These are phyloP conservation scores for Eucera pruinosa DNA, from an alignment of 2,888 invertebrate genomes.

Conservation along the genomic window DNA sequence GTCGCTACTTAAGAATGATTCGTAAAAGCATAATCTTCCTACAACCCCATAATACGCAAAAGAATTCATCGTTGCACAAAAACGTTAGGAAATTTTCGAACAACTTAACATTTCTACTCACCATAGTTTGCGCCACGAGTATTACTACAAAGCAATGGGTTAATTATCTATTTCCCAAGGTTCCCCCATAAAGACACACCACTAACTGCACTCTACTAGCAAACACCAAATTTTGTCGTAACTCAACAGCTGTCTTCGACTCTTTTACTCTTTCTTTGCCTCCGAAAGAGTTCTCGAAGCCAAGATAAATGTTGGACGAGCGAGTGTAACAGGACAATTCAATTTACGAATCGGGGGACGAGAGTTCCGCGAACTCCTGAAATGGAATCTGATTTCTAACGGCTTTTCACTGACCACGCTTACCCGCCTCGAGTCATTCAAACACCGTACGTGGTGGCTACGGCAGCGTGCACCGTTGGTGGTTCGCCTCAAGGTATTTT, in stretches of 20 bases:
- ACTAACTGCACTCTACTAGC: too few species aligned
- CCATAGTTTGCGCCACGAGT: too few species aligned
- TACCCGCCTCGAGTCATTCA: slow-evolving; percentile 59
- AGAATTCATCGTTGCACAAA: too few species aligned
- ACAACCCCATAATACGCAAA: too few species aligned
- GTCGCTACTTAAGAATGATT: too few species aligned
- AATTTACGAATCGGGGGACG: slow-evolving; percentile 27
- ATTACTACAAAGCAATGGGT: too few species aligned
- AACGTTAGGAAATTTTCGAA: too few species aligned
- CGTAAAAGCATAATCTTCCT: too few species aligned
- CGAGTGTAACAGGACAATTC: slow-evolving; percentile 33
- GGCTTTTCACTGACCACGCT: slow-evolving; percentile 72
- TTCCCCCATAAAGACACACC: too few species aligned
- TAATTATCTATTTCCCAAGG: too few species aligned
- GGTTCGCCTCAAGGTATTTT: slow-evolving; percentile 54
- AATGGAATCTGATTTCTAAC: slow-evolving; percentile 80
- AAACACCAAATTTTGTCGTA: neutral
- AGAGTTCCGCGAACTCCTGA: slow-evolving; percentile 62
- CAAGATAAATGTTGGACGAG: neutral
- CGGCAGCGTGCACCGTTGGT: slow-evolving; percentile 36
- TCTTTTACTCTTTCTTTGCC: neutral
- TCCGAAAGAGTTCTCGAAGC: neutral
- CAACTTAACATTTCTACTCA: too few species aligned
- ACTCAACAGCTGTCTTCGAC: neutral
- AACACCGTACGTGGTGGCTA: slow-evolving; percentile 37